Evolutionary conservation across 2,888 invertebrate species (phyloP), one percentile per base, ranked within the genome.

Genomic region (Bruchidius siliquastri): DNA sequence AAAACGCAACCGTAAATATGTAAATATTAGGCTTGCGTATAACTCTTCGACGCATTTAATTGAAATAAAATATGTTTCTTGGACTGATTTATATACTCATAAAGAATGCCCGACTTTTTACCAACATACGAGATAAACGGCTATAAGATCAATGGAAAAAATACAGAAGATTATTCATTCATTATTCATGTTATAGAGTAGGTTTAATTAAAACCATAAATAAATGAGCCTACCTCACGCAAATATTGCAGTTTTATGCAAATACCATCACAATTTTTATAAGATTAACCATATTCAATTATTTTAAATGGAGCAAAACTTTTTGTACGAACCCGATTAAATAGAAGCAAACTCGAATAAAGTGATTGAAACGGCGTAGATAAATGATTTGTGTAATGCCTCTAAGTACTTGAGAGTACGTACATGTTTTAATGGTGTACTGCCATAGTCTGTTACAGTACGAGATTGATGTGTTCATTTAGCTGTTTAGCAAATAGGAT

Each of bases 151-250:
- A 69, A 18, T 20, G 22, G 69, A 69, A 69, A 69, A 22, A 69
- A 69, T 69, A 69, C n/a, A 69, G n/a, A 69, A 69, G 49, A 49
- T 49, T 49, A 49, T 49, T 49, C 8, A 71, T 66, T 66, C 26
- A 71, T 21, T 22, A 32, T 22, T 26, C 22, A 66, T 71, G n/a
- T 77, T 77, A 77, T 76, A 78, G 77, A 78, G 78, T 77, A 77
- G 77, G 76, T 79, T 81, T 82, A 82, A 82, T 82, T 82, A 82
- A 81, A 82, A 80, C 78, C 75, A 80, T 81, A 80, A 80, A 82
- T 80, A 81, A 82, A 82, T 80, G 80, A 78, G 78, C 77, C 74
- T 77, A 76, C 79, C 80, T 79, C 82, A 82, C 82, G 82, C 82
- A 77, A 82, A 82, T 80, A 82, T 82, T 79, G 80, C 77, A 74